Evolutionary conservation across 2,888 invertebrate genomes (phyloP).

Genomic region (Caenorhabditis doughertyi): DNA sequence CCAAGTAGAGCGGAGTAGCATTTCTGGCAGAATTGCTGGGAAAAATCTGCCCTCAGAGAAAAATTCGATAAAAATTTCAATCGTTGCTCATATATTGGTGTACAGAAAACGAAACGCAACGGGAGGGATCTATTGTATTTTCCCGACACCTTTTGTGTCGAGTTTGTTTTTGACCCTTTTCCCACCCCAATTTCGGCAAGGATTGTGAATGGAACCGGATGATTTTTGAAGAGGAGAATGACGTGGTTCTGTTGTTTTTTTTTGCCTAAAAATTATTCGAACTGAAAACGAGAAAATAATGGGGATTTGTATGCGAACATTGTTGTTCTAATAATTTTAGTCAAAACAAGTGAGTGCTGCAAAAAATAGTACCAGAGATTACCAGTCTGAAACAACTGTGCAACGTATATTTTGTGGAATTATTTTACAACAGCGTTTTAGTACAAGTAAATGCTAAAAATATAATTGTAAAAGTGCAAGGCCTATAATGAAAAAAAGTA

Average conservation of each 20-base stretch:
- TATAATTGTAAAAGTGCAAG: slow-evolving; percentile 19
- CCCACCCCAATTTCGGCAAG: slow-evolving; percentile 24
- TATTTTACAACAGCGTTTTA: too few relatives aligned
- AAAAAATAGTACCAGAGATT: too few relatives aligned
- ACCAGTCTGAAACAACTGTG: too few relatives aligned
- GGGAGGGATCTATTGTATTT: slow-evolving; percentile 38
- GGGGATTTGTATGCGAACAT: neutral
- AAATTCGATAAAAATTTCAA: neutral
- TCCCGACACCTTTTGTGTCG: slow-evolving; percentile 50
- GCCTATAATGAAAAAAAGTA: neutral
- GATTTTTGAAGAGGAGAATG: slow-evolving; percentile 22
- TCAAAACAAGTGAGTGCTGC: too few relatives aligned
- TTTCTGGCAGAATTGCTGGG: neutral
- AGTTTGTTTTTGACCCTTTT: slow-evolving; percentile 57
- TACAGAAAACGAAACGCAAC: slow-evolving; percentile 13
- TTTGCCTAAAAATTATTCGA: too few relatives aligned
- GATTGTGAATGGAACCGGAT: slow-evolving; percentile 24
- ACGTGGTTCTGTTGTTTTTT: slow-evolving; percentile 1
- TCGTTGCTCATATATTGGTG: slow-evolving; percentile 26
- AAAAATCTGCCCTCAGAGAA: neutral
- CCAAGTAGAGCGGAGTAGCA: slow-evolving; percentile 15
- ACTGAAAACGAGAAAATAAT: neutral
- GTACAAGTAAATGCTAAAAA: neutral
- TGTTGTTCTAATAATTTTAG: too few relatives aligned
- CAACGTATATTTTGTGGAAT: too few relatives aligned